phyloP scores from a whole-genome alignment of 2,797 vertebrate species.

The Tragelaphus oryx region DNA sequence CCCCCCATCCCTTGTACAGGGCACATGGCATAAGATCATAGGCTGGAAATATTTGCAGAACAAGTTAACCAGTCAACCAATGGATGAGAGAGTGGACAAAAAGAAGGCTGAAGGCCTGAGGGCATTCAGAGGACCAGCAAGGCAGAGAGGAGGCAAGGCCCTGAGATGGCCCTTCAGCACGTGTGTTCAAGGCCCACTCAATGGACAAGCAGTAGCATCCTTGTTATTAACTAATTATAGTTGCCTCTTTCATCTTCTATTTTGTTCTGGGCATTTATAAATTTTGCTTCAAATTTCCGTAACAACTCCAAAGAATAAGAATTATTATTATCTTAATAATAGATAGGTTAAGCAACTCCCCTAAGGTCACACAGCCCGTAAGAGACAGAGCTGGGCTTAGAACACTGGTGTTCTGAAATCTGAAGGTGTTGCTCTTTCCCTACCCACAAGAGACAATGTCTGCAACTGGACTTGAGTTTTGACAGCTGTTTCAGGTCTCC shows the following conservation, averaged over 20 bases:
- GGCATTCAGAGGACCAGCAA: fast-evolving
- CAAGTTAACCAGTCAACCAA: fast-evolving
- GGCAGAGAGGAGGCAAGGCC: neutral
- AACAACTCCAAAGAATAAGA: neutral
- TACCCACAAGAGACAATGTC: neutral
- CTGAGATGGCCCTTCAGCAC: fast-evolving
- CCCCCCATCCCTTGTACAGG: neutral
- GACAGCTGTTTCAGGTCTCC: constrained; percentile 70
- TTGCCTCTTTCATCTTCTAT: neutral
- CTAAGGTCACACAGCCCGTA: neutral
- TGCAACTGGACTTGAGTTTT: constrained; percentile 64
- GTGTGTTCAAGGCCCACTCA: fast-evolving
- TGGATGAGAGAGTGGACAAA: fast-evolving
- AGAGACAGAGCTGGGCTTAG: neutral
- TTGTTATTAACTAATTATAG: fast-evolving
- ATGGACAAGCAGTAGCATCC: fast-evolving
- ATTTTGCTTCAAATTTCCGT: neutral
- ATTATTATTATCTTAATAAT: neutral
- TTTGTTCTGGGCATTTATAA: neutral
- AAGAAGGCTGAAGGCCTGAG: fast-evolving
- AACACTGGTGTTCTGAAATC: neutral
- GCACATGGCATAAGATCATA: fast-evolving
- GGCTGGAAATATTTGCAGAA: neutral
- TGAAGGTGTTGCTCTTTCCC: fast-evolving
- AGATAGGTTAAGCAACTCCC: neutral